Evolutionary conservation across 2,113 vertebrate species (phyloP).

Genomic region (Sphyrna mokarran): DNA sequence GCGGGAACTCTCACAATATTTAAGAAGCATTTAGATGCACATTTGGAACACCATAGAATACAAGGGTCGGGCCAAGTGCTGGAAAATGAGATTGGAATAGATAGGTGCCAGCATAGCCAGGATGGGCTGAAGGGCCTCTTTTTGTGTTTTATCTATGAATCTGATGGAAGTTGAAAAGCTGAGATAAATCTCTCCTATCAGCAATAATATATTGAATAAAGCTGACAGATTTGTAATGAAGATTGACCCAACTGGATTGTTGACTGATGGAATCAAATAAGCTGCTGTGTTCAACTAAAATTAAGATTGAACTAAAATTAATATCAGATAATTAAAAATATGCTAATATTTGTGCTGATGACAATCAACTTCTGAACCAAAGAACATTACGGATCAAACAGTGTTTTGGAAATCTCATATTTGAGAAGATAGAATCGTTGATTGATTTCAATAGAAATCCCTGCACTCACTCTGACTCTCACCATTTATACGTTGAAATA

Average conservation of each 20-base stretch:
- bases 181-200: no score
- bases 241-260: background rate
- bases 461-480: background rate
- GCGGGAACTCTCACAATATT: no score
- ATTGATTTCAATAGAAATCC: background rate
- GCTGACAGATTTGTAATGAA: background rate
- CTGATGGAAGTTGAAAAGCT: no score
- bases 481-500: background rate
- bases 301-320: background rate
- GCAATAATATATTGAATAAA: background rate
- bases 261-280: background rate
- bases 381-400: background rate
- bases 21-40: no score
- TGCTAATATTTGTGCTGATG: background rate
- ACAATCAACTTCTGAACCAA: background rate
- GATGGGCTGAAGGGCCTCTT: no score
- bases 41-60: no score
- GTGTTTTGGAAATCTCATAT: background rate
- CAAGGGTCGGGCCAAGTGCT: no score
- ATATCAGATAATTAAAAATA: background rate
- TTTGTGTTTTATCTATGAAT: no score
- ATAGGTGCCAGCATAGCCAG: no score
- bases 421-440: background rate
- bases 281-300: background rate
- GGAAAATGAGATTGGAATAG: no score